Conservation (phyloP, 2,113 vertebrate genomes). For the Antennarius striatus region DNA sequence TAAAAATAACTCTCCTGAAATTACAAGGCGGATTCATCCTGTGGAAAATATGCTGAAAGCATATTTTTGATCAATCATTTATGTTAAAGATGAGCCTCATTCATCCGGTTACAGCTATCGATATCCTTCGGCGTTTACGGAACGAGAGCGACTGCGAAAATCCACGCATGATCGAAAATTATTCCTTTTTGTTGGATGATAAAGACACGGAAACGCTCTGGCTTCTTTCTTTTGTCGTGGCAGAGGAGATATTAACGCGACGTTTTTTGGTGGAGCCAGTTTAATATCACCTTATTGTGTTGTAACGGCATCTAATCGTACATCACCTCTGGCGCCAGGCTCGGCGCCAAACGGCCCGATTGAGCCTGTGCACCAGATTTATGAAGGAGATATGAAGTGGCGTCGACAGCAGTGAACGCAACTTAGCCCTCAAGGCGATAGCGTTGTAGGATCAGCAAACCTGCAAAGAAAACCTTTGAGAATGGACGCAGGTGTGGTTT, state of each 20-base stretch:
- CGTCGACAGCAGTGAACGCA: not conserved
- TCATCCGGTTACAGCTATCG: slow-evolving; percentile 21
- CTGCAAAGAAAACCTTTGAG: too few species aligned
- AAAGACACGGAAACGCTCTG: slow-evolving; percentile 75
- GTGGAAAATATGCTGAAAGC: slow-evolving; percentile 12
- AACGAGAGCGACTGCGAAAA: slow-evolving; percentile 49
- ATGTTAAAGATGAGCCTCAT: slow-evolving; percentile 2
- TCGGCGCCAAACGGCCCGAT: slow-evolving; percentile 49
- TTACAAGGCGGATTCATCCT: slow-evolving; percentile 12
- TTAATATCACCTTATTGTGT: slow-evolving; percentile 79
- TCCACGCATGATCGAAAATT: slow-evolving; percentile 64
- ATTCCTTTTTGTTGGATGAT: slow-evolving; percentile 66
- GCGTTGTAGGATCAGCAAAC: too few species aligned
- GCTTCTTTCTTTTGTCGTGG: slow-evolving; percentile 16
- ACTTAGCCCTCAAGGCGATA: too few species aligned
- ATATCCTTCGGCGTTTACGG: slow-evolving; percentile 46
- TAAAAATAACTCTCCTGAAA: slow-evolving; percentile 29
- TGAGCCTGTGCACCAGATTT: slow-evolving; percentile 56
- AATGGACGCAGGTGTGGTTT: too few species aligned
- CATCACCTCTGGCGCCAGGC: slow-evolving; percentile 60
- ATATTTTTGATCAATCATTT: slow-evolving; percentile 25
- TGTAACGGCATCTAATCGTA: slow-evolving; percentile 70
- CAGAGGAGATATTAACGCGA: slow-evolving; percentile 74
- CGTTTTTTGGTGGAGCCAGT: slow-evolving; percentile 78
- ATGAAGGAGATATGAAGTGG: slow-evolving; percentile 47